Base-by-base conservation (phyloP, 2,797 vertebrate genomes). In the Trachops cirrhosus region DNA sequence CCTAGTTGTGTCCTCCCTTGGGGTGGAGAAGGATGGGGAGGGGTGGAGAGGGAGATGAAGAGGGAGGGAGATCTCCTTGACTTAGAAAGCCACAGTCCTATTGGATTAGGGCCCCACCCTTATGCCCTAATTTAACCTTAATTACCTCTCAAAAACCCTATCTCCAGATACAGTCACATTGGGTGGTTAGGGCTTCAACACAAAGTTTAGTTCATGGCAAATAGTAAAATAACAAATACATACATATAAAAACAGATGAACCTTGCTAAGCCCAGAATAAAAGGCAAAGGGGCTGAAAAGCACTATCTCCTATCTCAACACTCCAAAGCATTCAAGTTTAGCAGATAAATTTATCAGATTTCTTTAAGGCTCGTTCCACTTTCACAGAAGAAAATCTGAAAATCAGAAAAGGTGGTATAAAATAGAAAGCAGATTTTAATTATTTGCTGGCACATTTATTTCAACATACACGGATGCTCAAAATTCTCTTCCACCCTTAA, bases 331-430 rank as follows among this genome's bases (percentile, higher is more conserved):
- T 52, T 24, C 48, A 86, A 67, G 15, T 37, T 93, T 71, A 96
- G 59, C 15, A 92, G 52, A 62, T 74, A 67, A 50, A 85, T 37
- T 64, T 82, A 64, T 67, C 39, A 75, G 14, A 50, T 93, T 85
- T 46, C 22, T n/a, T 59, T 70, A 84, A 87, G 9, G 62, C 4
- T 46, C 64, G 16, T 82, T 71, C 52, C 32, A 86, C 59, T 86
- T 41, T 84, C 70, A 67, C 71, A 80, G 44, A 89, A 52, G 34
- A 86, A 96, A 77, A 92, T 39, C 32, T 85, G 21, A 85, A 88
- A 85, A 80, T 73, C n/a, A 91, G 24, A 46, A 86, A 73, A 64
- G 9, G 22, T 77, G 71, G 44, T 77, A 34, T 9, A 75, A 88
- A 50, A 77, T 32, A 6, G 90, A 90, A 90, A 87, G 26, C 34